Evolutionary conservation across 2,797 vertebrate genomes (phyloP).

Genomic region (Ctenopoma kingsleyae): DNA sequence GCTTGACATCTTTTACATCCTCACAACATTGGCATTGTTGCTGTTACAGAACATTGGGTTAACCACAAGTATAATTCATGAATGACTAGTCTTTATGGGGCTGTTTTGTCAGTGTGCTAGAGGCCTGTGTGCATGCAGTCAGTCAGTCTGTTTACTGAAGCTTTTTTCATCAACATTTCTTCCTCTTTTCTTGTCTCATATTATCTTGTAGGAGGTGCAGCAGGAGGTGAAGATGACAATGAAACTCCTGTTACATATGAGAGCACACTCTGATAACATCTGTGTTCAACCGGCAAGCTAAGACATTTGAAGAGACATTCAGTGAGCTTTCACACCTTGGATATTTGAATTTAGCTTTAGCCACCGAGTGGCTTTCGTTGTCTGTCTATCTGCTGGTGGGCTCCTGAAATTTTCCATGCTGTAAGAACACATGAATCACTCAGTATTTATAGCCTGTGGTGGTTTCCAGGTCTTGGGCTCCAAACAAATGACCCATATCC

Average conservation of each 20-base stretch:
- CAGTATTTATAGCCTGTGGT: constrained; percentile 64
- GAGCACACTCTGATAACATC: constrained; percentile 81
- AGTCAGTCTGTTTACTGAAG: not conserved
- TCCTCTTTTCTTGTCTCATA: constrained; percentile 1
- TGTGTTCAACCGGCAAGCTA: not conserved
- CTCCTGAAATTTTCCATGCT: constrained; percentile 33
- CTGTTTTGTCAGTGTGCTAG: not conserved
- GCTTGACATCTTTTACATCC: constrained; percentile 10
- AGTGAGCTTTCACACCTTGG: constrained; percentile 25
- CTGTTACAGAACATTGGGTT: not conserved
- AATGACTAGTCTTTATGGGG: not conserved
- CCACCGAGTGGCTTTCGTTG: constrained; percentile 60
- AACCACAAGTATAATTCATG: not conserved
- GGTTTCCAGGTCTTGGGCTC: constrained; percentile 49
- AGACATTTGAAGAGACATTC: constrained; percentile 30
- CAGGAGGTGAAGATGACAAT: constrained; percentile 63
- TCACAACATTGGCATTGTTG: constrained; percentile 45
- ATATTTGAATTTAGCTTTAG: constrained; percentile 46
- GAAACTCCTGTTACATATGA: constrained; percentile 84
- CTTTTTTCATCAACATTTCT: not conserved
- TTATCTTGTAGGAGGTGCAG: constrained; percentile 45
- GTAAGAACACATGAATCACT: constrained; percentile 46
- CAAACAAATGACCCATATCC: constrained; percentile 45
- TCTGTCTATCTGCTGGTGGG: constrained; percentile 38
- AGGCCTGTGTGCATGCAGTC: not conserved